A percentile compares a stretch with the other conserved stretches of the same genome.
Conservation (phyloP, 2,797 vertebrate genomes). For the Synanceia verrucosa region DNA sequence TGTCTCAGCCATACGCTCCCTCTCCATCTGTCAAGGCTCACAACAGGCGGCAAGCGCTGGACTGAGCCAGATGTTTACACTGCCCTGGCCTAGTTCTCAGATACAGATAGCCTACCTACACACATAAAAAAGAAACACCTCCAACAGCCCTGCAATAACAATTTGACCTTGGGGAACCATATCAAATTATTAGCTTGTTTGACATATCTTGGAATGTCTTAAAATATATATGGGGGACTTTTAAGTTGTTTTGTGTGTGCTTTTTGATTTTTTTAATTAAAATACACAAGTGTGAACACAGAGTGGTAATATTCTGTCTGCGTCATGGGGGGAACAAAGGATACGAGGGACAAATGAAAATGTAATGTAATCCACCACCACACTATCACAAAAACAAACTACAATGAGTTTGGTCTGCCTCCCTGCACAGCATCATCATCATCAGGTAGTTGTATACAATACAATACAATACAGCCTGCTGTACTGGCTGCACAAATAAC, state of each 20-base stretch:
- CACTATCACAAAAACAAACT: neutral
- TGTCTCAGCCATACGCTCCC: conserved; percentile 69
- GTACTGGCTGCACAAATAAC: neutral
- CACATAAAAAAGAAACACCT: conserved; percentile 2
- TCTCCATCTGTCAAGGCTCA: conserved; percentile 79
- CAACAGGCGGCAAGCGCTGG: conserved; percentile 62
- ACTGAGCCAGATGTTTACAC: conserved; percentile 78
- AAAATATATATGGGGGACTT: neutral
- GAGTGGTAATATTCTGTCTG: neutral
- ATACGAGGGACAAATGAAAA: neutral
- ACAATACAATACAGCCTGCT: neutral
- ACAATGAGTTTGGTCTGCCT: neutral
- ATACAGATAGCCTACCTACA: too few species aligned
- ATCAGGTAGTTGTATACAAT: too few species aligned
- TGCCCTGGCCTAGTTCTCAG: conserved; percentile 63
- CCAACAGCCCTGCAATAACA: neutral
- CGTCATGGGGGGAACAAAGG: neutral
- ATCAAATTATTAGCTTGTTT: too few species aligned
- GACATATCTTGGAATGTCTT: too few species aligned
- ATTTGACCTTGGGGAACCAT: neutral
- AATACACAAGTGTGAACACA: too few species aligned
- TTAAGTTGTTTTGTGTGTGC: neutral
- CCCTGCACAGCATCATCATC: neutral
- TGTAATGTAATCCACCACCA: neutral
- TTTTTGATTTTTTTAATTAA: too few species aligned